A percentile compares a stretch with the other conserved stretches of the same genome.
Evolutionary conservation across 37 sponge, comb jelly and placozoan species (phyloP).

Genomic region (Ephydatia muelleri): DNA sequence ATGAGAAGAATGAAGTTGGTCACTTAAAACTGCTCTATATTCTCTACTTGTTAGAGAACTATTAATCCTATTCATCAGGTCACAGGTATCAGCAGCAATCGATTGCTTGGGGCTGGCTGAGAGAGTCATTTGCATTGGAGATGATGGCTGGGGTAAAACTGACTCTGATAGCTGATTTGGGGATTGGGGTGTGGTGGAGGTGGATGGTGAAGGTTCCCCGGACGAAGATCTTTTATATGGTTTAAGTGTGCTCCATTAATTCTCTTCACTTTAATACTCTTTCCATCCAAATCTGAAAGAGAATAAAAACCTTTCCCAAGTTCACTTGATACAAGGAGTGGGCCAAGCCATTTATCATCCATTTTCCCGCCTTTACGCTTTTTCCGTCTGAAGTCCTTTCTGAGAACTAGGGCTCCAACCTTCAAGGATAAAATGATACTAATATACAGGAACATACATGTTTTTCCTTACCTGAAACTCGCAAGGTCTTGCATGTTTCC

Average conservation of each 20-base stretch:
- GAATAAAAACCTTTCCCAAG: slow-evolving; percentile 24
- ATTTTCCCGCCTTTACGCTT: slow-evolving; percentile 22
- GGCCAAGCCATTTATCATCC: slow-evolving; percentile 27
- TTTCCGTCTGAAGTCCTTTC: slow-evolving; percentile 16
- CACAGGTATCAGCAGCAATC: not conserved
- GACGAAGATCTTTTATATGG: not conserved
- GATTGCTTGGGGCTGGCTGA: not conserved
- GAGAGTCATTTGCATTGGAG: not conserved
- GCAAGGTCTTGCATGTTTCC: slow-evolving; percentile 17
- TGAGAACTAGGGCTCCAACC: slow-evolving; percentile 6
- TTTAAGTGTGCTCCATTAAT: slow-evolving; percentile 25
- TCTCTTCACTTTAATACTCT: slow-evolving; percentile 7
- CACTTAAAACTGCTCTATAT: not conserved
- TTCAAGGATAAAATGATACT: not conserved
- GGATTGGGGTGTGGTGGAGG: not conserved
- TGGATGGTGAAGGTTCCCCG: not conserved
- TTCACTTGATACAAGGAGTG: not conserved
- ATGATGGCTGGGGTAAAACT: not conserved
- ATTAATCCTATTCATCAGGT: not conserved
- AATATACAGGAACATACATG: not conserved
- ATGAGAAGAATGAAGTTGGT: not conserved
- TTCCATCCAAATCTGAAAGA: not conserved
- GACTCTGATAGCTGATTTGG: not conserved
- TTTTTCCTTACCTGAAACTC: slow-evolving; percentile 4
- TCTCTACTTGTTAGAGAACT: not conserved